These are phyloP conservation scores for Eulemur rufifrons DNA, from an alignment of 2,113 vertebrate species.

Conservation along the genomic window DNA sequence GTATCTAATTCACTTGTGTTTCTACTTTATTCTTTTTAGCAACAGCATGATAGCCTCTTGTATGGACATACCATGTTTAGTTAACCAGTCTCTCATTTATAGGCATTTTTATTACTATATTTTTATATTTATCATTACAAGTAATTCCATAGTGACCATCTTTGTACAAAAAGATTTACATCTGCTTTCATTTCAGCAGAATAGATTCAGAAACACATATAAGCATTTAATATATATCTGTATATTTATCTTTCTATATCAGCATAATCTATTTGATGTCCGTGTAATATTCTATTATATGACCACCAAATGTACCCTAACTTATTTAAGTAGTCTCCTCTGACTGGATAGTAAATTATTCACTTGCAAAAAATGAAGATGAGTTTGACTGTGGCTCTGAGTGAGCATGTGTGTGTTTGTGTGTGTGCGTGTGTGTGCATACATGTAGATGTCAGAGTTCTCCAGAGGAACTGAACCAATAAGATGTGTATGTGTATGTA, in stretches of 20 bases:
- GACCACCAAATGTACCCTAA: not conserved
- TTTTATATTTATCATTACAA: constrained; percentile 9
- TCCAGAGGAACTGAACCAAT: no score
- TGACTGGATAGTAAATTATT: not conserved
- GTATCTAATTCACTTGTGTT: not conserved
- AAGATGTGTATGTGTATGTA: no score
- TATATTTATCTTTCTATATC: not conserved
- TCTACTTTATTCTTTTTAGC: not conserved
- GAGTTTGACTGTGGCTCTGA: not conserved
- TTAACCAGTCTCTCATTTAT: not conserved
- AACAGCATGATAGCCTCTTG: not conserved
- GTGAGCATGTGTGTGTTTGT: not conserved
- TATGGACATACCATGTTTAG: not conserved
- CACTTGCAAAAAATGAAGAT: not conserved
- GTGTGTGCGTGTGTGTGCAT: not conserved
- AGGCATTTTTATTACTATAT: not conserved
- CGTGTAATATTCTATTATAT: not conserved
- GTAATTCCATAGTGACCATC: not conserved
- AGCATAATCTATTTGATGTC: not conserved
- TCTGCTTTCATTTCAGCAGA: not conserved
- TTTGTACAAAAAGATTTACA: not conserved
- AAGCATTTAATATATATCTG: not conserved
- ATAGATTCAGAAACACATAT: not conserved
- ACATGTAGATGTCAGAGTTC: no score
- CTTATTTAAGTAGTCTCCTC: not conserved